Evolutionary conservation across 2,113 vertebrate genomes (phyloP), one percentile per base, ranked within the genome.

Genomic region (Python bivittatus): DNA sequence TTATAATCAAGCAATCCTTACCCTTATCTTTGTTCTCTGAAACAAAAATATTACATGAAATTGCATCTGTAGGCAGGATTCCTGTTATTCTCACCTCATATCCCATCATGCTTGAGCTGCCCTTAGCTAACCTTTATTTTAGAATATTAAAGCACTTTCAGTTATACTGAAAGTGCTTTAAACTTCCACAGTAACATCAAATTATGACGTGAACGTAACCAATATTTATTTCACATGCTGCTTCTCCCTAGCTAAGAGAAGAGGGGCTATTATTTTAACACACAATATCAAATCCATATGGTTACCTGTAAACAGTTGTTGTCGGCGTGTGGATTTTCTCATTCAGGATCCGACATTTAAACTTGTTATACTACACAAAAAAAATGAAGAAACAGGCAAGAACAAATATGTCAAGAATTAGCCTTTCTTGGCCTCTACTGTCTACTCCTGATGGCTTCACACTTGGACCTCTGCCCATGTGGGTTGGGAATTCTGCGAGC

Each of bases 281-380:
- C 6, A 10, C 0, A 8, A 44, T 42, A 48, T 42, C 42, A 86
- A 72, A 54, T 22, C 23, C 15, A 20, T 22, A 20, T n/a, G 4
- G 86, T 96, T 95, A 98, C 98, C 98, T 98, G 97, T 98, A 98
- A 89, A 98, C 86, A 2, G 98, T 98, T 88, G 98, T 98, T 7
- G 97, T 97, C n/a, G 97, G 97, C 0, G 97, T 97, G 68, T 97
- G 93, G 29, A 98, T 97, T 83, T 98, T 98, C 93, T 98, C 98
- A 85, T 97, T 97, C 93, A 98, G 97, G 86, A 98, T 98, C 84
- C 97, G 97, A 92, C 98, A 98, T 64, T 98, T 98, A 91, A 98
- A 98, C 61, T 97, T 97, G 95, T 98, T 98, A 90, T 98, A 98
- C 98, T 98, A 90, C 11, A 4, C 48, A 57, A 88, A 96, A 90